A percentile compares a stretch with the other conserved stretches of the same genome.
phyloP scores from a whole-genome alignment of 2,113 vertebrate genomes.

The Ceyx melanurus region DNA sequence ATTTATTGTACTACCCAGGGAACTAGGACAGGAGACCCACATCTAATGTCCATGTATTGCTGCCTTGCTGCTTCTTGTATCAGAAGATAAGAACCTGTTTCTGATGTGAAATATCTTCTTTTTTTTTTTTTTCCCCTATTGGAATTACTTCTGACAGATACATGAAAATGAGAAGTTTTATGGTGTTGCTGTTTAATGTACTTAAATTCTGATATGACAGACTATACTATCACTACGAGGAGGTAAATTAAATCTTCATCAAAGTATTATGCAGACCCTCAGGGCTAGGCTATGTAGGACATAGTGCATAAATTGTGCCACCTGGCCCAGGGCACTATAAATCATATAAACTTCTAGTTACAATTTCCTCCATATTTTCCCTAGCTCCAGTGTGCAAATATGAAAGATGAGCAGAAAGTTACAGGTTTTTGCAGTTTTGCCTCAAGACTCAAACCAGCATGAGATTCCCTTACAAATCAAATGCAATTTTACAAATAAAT shows the following conservation, averaged over 20 bases:
- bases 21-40: neutral
- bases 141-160: neutral
- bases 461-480: neutral
- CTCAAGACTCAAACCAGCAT: neutral
- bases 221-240: neutral
- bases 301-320: neutral
- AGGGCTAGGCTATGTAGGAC: neutral
- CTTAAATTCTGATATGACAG: slow-evolving; percentile 32
- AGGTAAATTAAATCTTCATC: slow-evolving; percentile 53
- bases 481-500: neutral
- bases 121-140: neutral
- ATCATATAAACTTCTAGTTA: neutral
- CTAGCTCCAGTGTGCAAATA: neutral
- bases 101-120: neutral
- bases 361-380: neutral
- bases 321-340: neutral
- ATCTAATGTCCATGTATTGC: rapidly evolving
- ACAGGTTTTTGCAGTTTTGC: neutral
- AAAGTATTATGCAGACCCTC: neutral
- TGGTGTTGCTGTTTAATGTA: slow-evolving; percentile 29
- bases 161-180: slow-evolving; percentile 40
- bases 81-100: neutral
- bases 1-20: neutral
- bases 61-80: neutral
- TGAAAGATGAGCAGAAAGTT: neutral